Base-by-base conservation (phyloP, 53 echinoderm and acorn worm genomes). In the Paracentrotus lividus region DNA sequence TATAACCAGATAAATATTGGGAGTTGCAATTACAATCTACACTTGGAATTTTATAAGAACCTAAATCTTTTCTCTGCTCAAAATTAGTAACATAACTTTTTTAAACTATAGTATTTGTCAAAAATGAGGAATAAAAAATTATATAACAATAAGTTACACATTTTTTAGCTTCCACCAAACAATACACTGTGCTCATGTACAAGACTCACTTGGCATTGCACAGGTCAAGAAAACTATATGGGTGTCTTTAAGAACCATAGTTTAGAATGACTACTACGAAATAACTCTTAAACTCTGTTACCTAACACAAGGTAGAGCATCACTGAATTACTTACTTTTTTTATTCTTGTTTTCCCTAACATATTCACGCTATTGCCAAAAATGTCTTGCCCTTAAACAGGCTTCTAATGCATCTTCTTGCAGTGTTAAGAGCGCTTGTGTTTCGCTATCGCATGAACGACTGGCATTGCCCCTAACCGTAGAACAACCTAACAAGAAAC, bases 391-490 rank as follows among this genome's bases (percentile, higher is more conserved):
- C 31, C 23, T 64, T 29, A 64, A 26, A 64, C 5, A 27, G 31
- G 64, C 64, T 2, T 29, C 27, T 36, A 18, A 38, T 38, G 20
- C 42, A 36, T 32, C n/a, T 20, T 72, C 16, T 40, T 72, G 72
- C 72, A 36, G 21, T 16, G 4, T 36, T 72, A 21, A 72, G 72
- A 15, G 40, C 44, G 47, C 44, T n/a, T 81, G 45, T 47, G 47
- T 81, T 81, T n/a, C n/a, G n/a, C n/a, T 56, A 47, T 47, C 47
- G n/a, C 44, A n/a, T n/a, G n/a, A 26, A 81, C 81, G 47, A 81
- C 44, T 44, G 10, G 47, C 81, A 78, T 8, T 78, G n/a, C n/a
- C n/a, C n/a, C n/a, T n/a, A n/a, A n/a, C n/a, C 7, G 45, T 42
- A 45, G 81, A 81, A 24, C 26, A 45, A n/a, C n/a, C n/a, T 47